phyloP scores from a whole-genome alignment of 2,888 invertebrate genomes.

The Aproaerema taeniolella region DNA sequence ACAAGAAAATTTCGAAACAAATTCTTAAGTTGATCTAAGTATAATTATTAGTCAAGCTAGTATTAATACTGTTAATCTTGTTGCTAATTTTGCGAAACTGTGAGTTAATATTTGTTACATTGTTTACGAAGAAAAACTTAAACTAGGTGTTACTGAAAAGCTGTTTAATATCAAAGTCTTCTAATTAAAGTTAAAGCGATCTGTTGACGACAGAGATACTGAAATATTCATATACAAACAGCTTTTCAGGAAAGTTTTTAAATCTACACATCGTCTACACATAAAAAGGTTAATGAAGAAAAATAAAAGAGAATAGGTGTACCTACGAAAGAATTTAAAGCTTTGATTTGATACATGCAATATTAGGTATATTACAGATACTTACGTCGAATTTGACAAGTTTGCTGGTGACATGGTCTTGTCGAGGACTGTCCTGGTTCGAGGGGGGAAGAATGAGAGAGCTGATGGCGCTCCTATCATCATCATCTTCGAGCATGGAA shows the following conservation, averaged over 20 bases:
- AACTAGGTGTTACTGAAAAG: slow-evolving; percentile 9
- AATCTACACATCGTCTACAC: slow-evolving; percentile 4
- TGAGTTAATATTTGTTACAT: slow-evolving; percentile 54
- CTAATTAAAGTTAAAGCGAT: neutral
- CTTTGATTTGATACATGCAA: too few species aligned
- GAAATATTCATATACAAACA: too few species aligned
- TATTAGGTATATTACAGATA: slow-evolving; percentile 23
- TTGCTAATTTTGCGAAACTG: slow-evolving; percentile 46
- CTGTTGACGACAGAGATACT: neutral
- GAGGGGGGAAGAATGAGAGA: slow-evolving; percentile 65
- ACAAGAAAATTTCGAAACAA: slow-evolving; percentile 10
- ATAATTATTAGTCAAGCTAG: slow-evolving; percentile 44
- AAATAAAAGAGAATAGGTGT: slow-evolving; percentile 21
- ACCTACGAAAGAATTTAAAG: slow-evolving; percentile 34
- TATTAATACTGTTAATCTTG: slow-evolving; percentile 54
- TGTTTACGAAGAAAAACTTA: slow-evolving; percentile 15
- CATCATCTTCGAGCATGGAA: slow-evolving; percentile 84
- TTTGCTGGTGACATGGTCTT: slow-evolving; percentile 63
- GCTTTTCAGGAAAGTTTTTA: slow-evolving; percentile 1
- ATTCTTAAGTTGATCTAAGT: slow-evolving; percentile 10
- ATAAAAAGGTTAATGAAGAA: slow-evolving; percentile 9
- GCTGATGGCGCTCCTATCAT: slow-evolving; percentile 81
- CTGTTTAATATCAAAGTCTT: slow-evolving; percentile 7
- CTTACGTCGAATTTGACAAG: slow-evolving; percentile 79
- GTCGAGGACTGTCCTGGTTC: slow-evolving; percentile 59